Evolutionary conservation across 1,140 invertebrate genomes (phyloP).

Genomic region (Ptiloglossa arizonensis): DNA sequence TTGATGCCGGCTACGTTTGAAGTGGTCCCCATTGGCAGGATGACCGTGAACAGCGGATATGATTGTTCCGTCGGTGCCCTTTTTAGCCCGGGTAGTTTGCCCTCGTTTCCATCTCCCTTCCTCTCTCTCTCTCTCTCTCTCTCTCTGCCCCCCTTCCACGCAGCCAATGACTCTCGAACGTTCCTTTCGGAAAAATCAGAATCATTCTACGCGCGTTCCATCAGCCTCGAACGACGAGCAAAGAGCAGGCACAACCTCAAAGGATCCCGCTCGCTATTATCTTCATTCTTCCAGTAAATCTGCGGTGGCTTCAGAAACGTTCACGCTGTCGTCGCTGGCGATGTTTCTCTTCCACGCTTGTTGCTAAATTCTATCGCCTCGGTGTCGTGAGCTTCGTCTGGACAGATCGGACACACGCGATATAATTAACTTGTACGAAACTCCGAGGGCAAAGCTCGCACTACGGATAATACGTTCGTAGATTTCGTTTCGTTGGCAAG

Average conservation of each 20-base stretch:
- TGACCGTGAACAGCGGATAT: slow-evolving; percentile 64
- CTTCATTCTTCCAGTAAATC: slow-evolving; percentile 34
- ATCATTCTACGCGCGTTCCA: slow-evolving; percentile 53
- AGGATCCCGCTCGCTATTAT: slow-evolving; percentile 58
- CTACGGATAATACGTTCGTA: too few relatives aligned
- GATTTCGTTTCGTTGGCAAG: too few relatives aligned
- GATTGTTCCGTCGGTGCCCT: slow-evolving; percentile 70
- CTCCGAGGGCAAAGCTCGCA: too few relatives aligned
- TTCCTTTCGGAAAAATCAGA: slow-evolving; percentile 54
- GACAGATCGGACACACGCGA: too few relatives aligned
- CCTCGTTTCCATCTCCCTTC: slow-evolving; percentile 46
- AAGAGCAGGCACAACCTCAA: slow-evolving; percentile 29
- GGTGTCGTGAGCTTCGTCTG: background rate
- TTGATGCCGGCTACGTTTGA: slow-evolving; percentile 79
- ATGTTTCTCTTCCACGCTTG: background rate
- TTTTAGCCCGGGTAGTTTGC: slow-evolving; percentile 52
- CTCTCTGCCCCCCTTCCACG: background rate
- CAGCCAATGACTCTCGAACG: slow-evolving; percentile 23
- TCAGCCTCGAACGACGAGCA: background rate
- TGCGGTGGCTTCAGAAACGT: background rate
- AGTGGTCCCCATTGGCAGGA: slow-evolving; percentile 77
- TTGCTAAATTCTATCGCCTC: background rate
- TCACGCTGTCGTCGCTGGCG: too few relatives aligned
- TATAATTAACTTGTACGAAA: too few relatives aligned
- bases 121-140: too few relatives aligned